Base-by-base conservation (phyloP, 2,113 vertebrate genomes). In the Syngnathus floridae region DNA sequence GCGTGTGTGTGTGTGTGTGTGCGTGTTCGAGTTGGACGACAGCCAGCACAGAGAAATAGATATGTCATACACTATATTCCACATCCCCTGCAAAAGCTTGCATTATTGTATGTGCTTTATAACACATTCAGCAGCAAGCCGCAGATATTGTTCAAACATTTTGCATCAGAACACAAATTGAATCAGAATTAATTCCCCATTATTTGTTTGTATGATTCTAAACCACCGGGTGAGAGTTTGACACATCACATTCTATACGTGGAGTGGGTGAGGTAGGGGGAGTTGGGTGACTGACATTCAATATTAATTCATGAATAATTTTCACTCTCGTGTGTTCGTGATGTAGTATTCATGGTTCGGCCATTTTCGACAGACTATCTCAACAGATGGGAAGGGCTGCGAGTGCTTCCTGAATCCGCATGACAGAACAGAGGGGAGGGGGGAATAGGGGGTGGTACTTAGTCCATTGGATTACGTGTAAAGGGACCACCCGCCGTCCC, bases 11-110 rank as follows among this genome's bases (percentile, higher is more conserved):
- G 63, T 70, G 59, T 51, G 63, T 70, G 57, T 58, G 68, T 64
- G 68, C 52, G 64, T 63, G 51, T 55, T 74, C 79, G 77, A 75
- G 75, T 79, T 87, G 87, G 87, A 88, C 69, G 67, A 66, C 46
- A 48, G 82, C 87, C 89, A 88, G 66, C 8, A 36, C 5, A 35
- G 22, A 43, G 4, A 31, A 63, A 46, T 10, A 36, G 8, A 36
- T 61, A 41, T 22, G 21, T 31, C 37, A 5, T 12, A 60, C 17
- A 40, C 1, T 35, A 31, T 31, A 59, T 43, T 41, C 59, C 58
- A 63, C 21, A 62, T 43, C 22, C n/a, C 10, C 43, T 3, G 22
- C 2, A 26, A 7, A 16, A 1, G 35, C 16, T 10, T 19, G 10
- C 57, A 8, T 19, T 38, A 10, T n/a, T 40, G 1, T 21, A 22